phyloP scores from a whole-genome alignment of 2,888 invertebrate species.

The Hydrotaea diabolus region DNA sequence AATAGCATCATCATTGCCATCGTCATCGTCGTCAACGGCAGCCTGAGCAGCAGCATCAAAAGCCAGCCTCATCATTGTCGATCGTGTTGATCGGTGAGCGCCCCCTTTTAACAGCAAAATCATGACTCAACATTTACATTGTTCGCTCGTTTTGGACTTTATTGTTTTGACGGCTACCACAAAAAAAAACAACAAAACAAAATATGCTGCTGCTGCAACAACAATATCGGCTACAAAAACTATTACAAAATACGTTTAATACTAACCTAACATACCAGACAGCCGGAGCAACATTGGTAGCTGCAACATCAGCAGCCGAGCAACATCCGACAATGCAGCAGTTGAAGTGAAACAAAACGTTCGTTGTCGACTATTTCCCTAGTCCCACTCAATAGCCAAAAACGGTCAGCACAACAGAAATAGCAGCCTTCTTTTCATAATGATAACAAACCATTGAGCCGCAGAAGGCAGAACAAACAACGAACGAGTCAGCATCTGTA shows the following conservation, averaged over 20 bases:
- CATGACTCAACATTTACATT: constrained; percentile 80
- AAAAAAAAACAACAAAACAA: constrained; percentile 47
- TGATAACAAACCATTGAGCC: constrained; percentile 24
- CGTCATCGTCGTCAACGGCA: constrained; percentile 55
- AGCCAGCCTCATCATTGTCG: constrained; percentile 71
- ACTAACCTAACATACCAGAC: constrained; percentile 17
- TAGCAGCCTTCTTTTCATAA: constrained; percentile 34
- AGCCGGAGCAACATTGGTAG: constrained; percentile 35
- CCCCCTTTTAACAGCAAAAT: constrained; percentile 79
- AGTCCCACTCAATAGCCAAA: neutral
- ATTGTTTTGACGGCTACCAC: constrained; percentile 77
- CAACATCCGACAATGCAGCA: neutral
- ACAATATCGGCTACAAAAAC: constrained; percentile 16
- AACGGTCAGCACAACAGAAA: constrained; percentile 47
- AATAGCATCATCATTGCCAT: constrained; percentile 43
- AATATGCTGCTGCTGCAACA: too few species aligned
- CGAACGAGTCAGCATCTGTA: constrained; percentile 35
- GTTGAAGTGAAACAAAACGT: neutral
- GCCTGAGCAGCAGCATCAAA: neutral
- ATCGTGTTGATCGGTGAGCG: constrained; percentile 80
- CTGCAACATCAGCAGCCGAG: neutral
- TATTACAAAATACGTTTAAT: neutral
- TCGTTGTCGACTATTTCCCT: neutral
- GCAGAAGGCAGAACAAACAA: neutral
- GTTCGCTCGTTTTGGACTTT: constrained; percentile 79